These are phyloP conservation scores for Grammomys dolichurus DNA, from an alignment of 2,113 vertebrate genomes.

Conservation along the genomic window DNA sequence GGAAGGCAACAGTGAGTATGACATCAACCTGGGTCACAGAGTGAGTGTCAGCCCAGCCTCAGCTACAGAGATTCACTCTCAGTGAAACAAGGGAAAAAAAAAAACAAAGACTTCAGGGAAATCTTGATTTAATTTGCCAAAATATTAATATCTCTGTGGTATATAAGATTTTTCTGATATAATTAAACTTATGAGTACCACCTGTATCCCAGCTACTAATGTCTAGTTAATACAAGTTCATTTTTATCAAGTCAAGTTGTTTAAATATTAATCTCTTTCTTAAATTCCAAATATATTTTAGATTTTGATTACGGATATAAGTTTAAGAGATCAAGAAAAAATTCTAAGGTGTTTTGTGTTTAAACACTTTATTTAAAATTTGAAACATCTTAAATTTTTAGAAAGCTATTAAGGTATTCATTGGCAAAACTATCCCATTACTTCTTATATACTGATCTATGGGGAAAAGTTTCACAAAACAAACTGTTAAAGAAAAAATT, in stretches of 20 bases:
- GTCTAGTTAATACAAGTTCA: constrained; percentile 39
- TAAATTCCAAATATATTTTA: constrained; percentile 53
- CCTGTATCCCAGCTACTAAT: not conserved
- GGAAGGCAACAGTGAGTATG: not conserved
- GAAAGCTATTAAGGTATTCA: constrained; percentile 41
- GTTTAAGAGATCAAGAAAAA: constrained; percentile 41
- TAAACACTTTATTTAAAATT: constrained; percentile 48
- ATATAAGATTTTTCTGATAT: not conserved
- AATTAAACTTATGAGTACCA: constrained; percentile 15
- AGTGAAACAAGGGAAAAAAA: not conserved
- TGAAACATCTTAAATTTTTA: constrained; percentile 42
- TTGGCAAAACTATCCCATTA: constrained; percentile 28
- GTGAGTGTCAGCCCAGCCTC: not conserved
- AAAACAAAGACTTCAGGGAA: not conserved
- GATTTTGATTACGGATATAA: constrained; percentile 35
- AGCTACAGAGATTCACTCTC: not conserved
- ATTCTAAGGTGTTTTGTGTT: not conserved
- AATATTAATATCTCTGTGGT: not conserved
- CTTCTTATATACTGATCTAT: constrained; percentile 40
- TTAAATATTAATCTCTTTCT: not conserved
- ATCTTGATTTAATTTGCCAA: not conserved
- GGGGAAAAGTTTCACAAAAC: constrained; percentile 31
- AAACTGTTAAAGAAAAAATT: constrained; percentile 33
- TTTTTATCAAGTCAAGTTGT: constrained; percentile 29
- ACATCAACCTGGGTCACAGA: not conserved